These are phyloP conservation scores for Lepus timidus DNA, from an alignment of 2,113 vertebrate genomes.

Conservation along the genomic window DNA sequence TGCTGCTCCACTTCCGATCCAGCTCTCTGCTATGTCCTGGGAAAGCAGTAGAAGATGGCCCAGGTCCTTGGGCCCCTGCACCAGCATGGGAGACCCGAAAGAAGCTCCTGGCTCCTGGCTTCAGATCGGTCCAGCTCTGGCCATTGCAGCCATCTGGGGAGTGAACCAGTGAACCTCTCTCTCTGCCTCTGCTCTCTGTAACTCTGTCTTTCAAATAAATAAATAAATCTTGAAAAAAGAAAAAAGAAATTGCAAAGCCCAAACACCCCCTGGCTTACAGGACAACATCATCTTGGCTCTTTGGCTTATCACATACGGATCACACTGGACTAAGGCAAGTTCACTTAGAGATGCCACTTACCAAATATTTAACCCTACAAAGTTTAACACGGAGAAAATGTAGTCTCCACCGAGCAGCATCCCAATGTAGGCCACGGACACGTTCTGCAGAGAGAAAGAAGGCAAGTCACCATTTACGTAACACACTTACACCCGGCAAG, in stretches of 20 bases:
- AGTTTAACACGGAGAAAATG: constrained; percentile 94
- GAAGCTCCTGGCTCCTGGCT: too few relatives aligned
- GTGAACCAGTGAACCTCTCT: too few relatives aligned
- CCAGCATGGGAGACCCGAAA: too few relatives aligned
- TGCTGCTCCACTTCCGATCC: too few relatives aligned
- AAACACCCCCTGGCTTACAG: neutral
- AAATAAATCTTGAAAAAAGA: too few relatives aligned
- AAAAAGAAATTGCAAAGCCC: neutral
- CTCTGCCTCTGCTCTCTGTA: too few relatives aligned
- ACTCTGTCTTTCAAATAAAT: too few relatives aligned
- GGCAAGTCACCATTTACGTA: neutral
- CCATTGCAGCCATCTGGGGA: too few relatives aligned
- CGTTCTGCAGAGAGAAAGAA: constrained; percentile 90
- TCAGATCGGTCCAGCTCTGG: too few relatives aligned
- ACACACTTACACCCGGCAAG: neutral
- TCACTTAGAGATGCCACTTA: constrained; percentile 86
- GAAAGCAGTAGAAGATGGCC: too few relatives aligned
- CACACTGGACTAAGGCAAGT: constrained; percentile 54
- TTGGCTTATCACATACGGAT: neutral
- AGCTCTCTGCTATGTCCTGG: too few relatives aligned
- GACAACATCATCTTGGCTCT: neutral
- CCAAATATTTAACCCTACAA: constrained; percentile 96
- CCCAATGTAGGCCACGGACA: constrained; percentile 94
- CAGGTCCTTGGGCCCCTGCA: too few relatives aligned
- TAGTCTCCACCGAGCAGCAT: constrained; percentile 96